Evolutionary conservation across 2,797 vertebrate species (phyloP).

Genomic region (Chaetophractus vellerosus): DNA sequence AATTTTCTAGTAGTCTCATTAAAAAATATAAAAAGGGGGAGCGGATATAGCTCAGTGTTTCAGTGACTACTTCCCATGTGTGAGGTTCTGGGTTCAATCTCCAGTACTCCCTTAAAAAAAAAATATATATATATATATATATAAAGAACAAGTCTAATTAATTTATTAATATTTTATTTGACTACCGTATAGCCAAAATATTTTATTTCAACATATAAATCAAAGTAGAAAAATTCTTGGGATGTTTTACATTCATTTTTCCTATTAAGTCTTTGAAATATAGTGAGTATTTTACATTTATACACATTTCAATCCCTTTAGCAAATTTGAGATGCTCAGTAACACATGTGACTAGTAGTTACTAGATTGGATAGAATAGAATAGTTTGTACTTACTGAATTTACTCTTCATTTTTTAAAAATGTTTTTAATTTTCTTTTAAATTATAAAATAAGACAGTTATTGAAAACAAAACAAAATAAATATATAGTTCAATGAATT

Average conservation of each 20-base stretch:
- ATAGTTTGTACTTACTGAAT: neutral
- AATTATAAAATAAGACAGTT: too few species aligned
- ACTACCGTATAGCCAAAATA: neutral
- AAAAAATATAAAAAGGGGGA: neutral
- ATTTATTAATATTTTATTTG: conserved; percentile 36
- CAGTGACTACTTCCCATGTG: too few species aligned
- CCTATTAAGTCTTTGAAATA: neutral
- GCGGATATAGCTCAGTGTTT: too few species aligned
- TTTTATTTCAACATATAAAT: conserved; percentile 35
- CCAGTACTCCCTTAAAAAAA: too few species aligned
- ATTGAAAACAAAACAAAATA: neutral
- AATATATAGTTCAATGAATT: neutral
- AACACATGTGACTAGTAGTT: neutral
- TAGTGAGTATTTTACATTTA: neutral
- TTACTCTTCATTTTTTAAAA: neutral
- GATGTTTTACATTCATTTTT: neutral
- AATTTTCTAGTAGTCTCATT: neutral
- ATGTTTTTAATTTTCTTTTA: neutral
- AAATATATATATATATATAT: too few species aligned
- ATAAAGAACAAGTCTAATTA: neutral
- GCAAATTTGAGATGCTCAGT: neutral
- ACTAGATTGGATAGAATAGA: neutral
- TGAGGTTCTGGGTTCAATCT: too few species aligned
- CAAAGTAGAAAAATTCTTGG: neutral
- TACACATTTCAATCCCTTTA: neutral